phyloP scores from a whole-genome alignment of 2,888 invertebrate species.

The Sphaerophoria rueppellii region DNA sequence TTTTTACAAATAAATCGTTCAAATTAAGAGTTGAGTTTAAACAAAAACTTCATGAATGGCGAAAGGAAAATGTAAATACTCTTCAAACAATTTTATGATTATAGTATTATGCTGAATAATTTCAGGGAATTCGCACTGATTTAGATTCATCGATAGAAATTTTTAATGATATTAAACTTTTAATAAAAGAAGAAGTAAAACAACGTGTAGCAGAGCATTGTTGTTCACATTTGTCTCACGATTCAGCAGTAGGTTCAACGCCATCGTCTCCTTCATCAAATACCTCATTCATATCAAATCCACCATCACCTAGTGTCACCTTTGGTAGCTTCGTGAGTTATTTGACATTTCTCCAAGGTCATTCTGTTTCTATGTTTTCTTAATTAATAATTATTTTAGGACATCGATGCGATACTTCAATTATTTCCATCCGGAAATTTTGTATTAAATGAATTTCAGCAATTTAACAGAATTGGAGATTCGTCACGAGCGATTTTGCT shows the following conservation, averaged over 20 bases:
- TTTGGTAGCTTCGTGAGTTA: conserved; percentile 21
- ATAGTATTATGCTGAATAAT: neutral
- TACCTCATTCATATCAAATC: conserved; percentile 19
- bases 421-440: no score
- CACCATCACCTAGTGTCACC: conserved; percentile 21
- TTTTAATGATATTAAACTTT: conserved; percentile 1
- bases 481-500: conserved; percentile 24
- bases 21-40: conserved; percentile 28
- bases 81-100: conserved; percentile 3
- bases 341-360: neutral
- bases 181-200: conserved; percentile 22
- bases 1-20: conserved; percentile 20
- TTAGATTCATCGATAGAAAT: conserved; percentile 15
- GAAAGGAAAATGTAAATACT: conserved; percentile 19
- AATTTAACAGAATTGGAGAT: conserved; percentile 28
- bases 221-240: neutral
- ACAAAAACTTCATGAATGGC: conserved; percentile 14
- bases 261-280: conserved; percentile 11
- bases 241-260: neutral
- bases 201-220: conserved; percentile 11
- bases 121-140: conserved; percentile 2
- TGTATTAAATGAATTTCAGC: neutral
- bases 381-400: conserved; percentile 20
- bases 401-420: neutral
- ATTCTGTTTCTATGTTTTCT: conserved; percentile 9